These are phyloP conservation scores for Orycteropus afer DNA, from an alignment of 2,113 vertebrate species.

Conservation along the genomic window DNA sequence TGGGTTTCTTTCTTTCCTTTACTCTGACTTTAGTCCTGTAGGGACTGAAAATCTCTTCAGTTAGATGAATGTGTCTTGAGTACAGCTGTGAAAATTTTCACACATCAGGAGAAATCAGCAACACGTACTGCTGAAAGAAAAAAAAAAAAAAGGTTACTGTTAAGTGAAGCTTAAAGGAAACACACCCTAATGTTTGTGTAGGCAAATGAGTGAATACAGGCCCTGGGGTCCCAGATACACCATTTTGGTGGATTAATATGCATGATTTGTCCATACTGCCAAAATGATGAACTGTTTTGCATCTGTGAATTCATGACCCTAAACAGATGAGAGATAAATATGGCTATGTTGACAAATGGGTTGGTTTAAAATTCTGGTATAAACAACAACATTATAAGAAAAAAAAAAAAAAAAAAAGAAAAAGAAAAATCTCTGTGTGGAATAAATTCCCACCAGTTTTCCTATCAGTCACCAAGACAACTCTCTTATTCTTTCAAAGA, in stretches of 20 bases:
- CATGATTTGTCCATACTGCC: constrained; percentile 18
- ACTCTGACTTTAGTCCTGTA: constrained; percentile 40
- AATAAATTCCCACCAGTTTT: constrained; percentile 18
- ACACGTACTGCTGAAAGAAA: constrained; percentile 30
- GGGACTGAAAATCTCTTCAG: constrained; percentile 36
- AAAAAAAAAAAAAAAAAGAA: not conserved
- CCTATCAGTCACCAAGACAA: not conserved
- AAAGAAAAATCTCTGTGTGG: not conserved
- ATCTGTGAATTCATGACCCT: constrained; percentile 55
- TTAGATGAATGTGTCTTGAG: constrained; percentile 54
- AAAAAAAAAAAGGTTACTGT: not conserved
- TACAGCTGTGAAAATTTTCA: constrained; percentile 75
- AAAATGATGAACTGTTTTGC: constrained; percentile 56
- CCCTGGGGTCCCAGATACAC: not conserved
- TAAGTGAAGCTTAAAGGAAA: constrained; percentile 67
- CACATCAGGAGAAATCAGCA: constrained; percentile 64
- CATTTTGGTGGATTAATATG: constrained; percentile 49
- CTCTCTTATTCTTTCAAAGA: not conserved
- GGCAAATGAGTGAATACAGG: constrained; percentile 47
- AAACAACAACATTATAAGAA: not conserved
- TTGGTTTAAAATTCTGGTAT: constrained; percentile 46
- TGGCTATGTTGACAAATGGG: constrained; percentile 42
- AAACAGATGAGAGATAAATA: constrained; percentile 59
- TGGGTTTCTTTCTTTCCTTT: not conserved
- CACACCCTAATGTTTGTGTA: constrained; percentile 27